Evolutionary conservation across 2,797 vertebrate genomes (phyloP).

Genomic region (Alosa sapidissima): DNA sequence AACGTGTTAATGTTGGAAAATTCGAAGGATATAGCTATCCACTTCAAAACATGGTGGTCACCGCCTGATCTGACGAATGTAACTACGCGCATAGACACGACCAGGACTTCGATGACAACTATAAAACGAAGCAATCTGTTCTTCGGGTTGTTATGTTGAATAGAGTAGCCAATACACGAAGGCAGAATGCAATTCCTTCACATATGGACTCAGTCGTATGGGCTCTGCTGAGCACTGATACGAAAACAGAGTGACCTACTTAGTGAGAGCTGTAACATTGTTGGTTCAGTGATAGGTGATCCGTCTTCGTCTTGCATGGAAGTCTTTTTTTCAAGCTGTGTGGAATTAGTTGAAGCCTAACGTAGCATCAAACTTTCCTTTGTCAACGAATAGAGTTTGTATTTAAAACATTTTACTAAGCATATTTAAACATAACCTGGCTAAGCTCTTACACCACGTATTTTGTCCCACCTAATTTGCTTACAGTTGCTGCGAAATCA

Average conservation of each 20-base stretch:
- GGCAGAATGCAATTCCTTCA: not conserved
- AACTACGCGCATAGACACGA: not conserved
- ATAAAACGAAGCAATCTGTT: not conserved
- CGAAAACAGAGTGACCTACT: constrained; percentile 33
- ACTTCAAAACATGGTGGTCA: constrained; percentile 12
- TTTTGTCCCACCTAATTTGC: not conserved
- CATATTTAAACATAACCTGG: not conserved
- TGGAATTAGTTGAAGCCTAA: not conserved
- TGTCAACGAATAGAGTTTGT: not conserved
- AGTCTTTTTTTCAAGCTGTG: not conserved
- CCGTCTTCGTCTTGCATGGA: not conserved
- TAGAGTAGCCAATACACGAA: not conserved
- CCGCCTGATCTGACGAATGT: not conserved
- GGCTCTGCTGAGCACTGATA: not conserved
- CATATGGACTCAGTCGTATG: not conserved
- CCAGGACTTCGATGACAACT: constrained; percentile 15
- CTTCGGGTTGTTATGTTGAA: not conserved
- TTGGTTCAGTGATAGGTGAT: constrained; percentile 32
- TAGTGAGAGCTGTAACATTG: constrained; percentile 28
- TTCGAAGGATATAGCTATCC: not conserved
- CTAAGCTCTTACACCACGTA: not conserved
- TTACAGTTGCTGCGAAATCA: not conserved
- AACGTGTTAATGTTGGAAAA: constrained; percentile 2
- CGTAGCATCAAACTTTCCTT: not conserved
- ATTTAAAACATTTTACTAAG: not conserved